Evolutionary conservation across 2,113 vertebrate species (phyloP).

Genomic region (Odontophorus gujanensis): DNA sequence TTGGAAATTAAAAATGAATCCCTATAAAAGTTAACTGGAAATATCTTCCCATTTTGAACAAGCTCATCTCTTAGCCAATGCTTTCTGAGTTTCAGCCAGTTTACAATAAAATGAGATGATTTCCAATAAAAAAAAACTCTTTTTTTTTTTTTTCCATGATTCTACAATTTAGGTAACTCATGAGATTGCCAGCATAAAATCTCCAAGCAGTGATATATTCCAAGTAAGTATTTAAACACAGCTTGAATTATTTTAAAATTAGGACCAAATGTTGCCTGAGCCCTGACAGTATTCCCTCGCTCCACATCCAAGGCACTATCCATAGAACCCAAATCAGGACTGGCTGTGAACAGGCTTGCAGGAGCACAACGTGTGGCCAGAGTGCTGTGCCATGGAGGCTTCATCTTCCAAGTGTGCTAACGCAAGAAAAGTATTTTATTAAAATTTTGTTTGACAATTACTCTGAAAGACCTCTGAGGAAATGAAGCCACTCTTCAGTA

Average conservation of each 20-base stretch:
- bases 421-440: background rate
- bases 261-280: background rate
- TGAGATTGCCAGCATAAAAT: background rate
- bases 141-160: background rate
- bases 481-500: background rate
- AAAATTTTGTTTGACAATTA: background rate
- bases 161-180: background rate
- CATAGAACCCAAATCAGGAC: background rate
- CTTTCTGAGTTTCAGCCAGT: conserved; percentile 12
- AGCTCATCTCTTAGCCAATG: background rate
- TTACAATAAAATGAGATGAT: background rate
- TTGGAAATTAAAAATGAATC: background rate
- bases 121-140: background rate
- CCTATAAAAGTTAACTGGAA: background rate
- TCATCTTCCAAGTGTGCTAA: background rate
- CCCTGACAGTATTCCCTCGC: background rate
- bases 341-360: background rate
- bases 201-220: background rate
- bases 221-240: background rate
- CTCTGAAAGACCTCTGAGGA: background rate
- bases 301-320: background rate
- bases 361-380: background rate
- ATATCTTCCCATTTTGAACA: conserved; percentile 27
- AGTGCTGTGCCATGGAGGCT: background rate
- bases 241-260: background rate